phyloP scores from a whole-genome alignment of 2,888 invertebrate species.

The Nowickia ferox region DNA sequence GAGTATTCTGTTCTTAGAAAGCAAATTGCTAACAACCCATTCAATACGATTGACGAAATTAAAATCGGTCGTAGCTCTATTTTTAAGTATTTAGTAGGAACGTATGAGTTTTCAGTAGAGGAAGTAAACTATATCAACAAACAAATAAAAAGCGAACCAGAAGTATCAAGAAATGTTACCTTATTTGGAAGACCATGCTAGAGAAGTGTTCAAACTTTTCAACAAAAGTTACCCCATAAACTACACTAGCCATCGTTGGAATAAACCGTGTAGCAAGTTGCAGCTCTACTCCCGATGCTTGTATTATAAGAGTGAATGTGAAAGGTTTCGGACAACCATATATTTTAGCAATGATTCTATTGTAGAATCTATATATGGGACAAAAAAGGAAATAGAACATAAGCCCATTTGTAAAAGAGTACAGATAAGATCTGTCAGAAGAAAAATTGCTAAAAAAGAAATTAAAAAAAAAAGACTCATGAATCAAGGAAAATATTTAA shows the following conservation, averaged over 20 bases:
- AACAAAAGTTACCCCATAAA: background rate
- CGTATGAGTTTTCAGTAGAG: too few species aligned
- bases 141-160: background rate
- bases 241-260: background rate
- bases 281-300: background rate
- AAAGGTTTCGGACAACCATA: background rate
- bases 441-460: background rate
- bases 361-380: background rate
- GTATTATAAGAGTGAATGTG: background rate
- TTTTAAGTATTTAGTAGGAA: too few species aligned
- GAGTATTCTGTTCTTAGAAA: too few species aligned
- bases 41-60: too few species aligned
- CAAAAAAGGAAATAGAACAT: background rate
- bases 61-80: too few species aligned
- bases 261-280: background rate
- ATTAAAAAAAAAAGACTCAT: constrained; percentile 6
- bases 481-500: background rate
- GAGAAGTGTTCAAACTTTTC: background rate
- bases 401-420: too few species aligned
- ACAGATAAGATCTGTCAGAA: background rate
- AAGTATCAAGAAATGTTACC: background rate
- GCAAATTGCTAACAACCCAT: too few species aligned
- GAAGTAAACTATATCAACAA: too few species aligned
- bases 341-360: background rate
- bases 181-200: background rate